Evolutionary conservation across 2,797 vertebrate species (phyloP), one percentile per base, ranked within the genome.

Genomic region (Huso huso): DNA sequence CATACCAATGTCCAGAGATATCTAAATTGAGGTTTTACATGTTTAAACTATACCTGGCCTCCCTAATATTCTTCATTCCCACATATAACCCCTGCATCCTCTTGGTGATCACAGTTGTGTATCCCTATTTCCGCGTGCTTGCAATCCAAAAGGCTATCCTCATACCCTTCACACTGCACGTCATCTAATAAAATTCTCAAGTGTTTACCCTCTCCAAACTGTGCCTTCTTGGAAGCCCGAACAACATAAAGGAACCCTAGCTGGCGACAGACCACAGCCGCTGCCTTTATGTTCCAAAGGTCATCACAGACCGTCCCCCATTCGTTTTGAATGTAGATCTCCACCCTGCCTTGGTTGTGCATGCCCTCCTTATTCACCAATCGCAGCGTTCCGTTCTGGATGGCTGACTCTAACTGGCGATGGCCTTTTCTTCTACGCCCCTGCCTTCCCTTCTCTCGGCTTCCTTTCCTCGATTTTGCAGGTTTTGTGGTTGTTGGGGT

Each of bases 281-380:
- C 93, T 0, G 89, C 91, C 0, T 77, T 64, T 1, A 7, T 60
- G 69, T 77, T 84, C 95, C 95, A 98, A 6, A 91, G 80, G 1
- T 98, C 95, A 0, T 98, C 95, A 0, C 95, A 98, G 58, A 98
- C 90, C 0, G 95, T 97, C 49, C 95, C 95, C 95, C 95, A 98
- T 61, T 88, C 69, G 0, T 92, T 87, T 0, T 82, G 67, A 2
- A 81, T 65, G 9, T 88, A 94, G 52, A 98, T 67, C 81, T 98
- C 95, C 69, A 97, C 92, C 1, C 94, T 82, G 8, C 96, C 94
- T 0, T 72, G 78, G 78, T 92, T 86, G 0, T 51, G 62, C 0
- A 66, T 81, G 9, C 81, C 77, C 0, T 66, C 69, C 3, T 76
- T 76, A 1, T 87, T 83, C 49, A 77, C 85, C 77, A 98, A 81